A percentile compares a stretch with the other conserved stretches of the same genome.
Evolutionary conservation across 2,797 vertebrate species (phyloP).

Genomic region (Girardinus metallicus): DNA sequence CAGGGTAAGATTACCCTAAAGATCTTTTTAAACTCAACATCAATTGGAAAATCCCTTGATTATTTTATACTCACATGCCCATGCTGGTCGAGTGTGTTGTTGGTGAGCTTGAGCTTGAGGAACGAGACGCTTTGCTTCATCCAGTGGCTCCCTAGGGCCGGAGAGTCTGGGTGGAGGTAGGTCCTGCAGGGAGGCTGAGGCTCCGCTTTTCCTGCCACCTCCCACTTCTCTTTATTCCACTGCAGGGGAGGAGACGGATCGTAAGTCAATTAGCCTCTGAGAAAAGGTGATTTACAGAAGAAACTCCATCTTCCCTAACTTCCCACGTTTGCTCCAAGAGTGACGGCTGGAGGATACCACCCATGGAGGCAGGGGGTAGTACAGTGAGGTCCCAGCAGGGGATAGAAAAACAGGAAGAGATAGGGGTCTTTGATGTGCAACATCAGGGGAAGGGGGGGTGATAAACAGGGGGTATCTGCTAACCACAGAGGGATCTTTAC

Average conservation of each 20-base stretch:
- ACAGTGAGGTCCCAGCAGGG: constrained; percentile 77
- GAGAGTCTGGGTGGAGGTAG: constrained; percentile 92
- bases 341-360: constrained; percentile 57
- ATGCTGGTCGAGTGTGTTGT: constrained; percentile 92
- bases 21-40: background rate
- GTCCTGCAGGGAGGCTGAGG: constrained; percentile 91
- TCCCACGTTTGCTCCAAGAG: constrained; percentile 48
- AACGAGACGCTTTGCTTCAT: constrained; percentile 92
- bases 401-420: constrained; percentile 87
- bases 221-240: constrained; percentile 96
- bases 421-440: constrained; percentile 82
- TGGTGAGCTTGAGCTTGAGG: constrained; percentile 94
- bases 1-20: background rate
- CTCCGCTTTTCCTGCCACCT: constrained; percentile 92
- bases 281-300: constrained; percentile 34
- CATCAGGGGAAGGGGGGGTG: constrained; percentile 49
- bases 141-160: constrained; percentile 92
- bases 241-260: constrained; percentile 64
- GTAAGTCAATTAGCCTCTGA: constrained; percentile 27
- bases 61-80: constrained; percentile 83
- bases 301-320: constrained; percentile 23
- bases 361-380: constrained; percentile 68
- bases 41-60: background rate
- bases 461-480: constrained; percentile 45
- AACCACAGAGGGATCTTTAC: background rate